Evolutionary conservation across 2,113 vertebrate species (phyloP).

Genomic region (Mustelus asterias): DNA sequence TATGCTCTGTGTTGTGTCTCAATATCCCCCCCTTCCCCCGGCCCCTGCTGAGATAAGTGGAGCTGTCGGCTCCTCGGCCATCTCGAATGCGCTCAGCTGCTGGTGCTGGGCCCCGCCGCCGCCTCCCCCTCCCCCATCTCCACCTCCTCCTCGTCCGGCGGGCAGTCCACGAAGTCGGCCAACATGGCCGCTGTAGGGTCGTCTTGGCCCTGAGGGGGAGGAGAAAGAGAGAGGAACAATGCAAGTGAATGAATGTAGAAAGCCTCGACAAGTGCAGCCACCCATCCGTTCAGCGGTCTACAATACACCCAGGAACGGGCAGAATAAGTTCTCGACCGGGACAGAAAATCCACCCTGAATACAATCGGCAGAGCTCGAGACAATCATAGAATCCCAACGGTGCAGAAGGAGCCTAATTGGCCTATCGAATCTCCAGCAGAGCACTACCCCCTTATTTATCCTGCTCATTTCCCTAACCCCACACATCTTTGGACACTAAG

Average conservation of each 20-base stretch:
- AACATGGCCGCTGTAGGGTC: slow-evolving; percentile 76
- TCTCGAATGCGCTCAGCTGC: slow-evolving; percentile 41
- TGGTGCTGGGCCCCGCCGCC: slow-evolving; percentile 39
- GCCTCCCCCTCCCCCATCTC: slow-evolving; percentile 29
- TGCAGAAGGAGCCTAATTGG: too few relatives aligned
- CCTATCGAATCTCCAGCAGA: too few relatives aligned
- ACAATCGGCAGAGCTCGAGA: too few relatives aligned
- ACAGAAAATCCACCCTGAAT: neutral
- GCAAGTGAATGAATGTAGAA: neutral
- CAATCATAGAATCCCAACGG: too few relatives aligned
- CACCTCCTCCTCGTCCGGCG: slow-evolving; percentile 70
- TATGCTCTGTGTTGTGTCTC: too few relatives aligned
- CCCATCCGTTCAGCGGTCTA: neutral
- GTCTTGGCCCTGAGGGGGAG: neutral
- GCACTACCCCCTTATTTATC: too few relatives aligned
- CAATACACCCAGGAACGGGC: neutral
- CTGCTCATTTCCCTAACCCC: too few relatives aligned
- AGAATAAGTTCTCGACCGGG: neutral
- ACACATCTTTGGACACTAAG: too few relatives aligned
- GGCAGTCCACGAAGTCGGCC: slow-evolving; percentile 80
- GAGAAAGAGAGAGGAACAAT: neutral
- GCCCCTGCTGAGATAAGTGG: fast-evolving
- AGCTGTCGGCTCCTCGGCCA: neutral
- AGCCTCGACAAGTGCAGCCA: neutral
- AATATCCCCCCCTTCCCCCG: neutral